Evolutionary conservation across 2,113 vertebrate species (phyloP), one percentile per base, ranked within the genome.

Genomic region (Neodon shergylaensis): DNA sequence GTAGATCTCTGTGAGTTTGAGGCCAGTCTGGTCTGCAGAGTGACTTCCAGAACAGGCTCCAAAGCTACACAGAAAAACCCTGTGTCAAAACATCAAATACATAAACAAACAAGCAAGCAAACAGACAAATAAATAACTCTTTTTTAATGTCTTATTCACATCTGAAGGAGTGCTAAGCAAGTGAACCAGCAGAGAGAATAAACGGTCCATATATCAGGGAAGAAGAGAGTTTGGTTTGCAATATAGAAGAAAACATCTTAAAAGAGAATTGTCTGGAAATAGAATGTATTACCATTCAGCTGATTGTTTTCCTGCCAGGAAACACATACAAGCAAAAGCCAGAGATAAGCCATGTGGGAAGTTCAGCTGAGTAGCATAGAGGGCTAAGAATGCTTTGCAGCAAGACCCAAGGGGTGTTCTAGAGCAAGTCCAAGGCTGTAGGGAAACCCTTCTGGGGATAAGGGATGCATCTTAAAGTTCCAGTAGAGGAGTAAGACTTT

Each of bases 141-240:
- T 42, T 84, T 84, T 72, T 87, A 79, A 83, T 84, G 33, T 8
- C 42, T 93, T 82, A 66, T 88, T 92, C 39, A 44, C 16, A 84
- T 79, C 33, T 58, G 61, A 95, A 94, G 74, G 39, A 91, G 90
- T 90, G 82, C 84, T 92, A 92, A 81, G 39, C 65, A 92, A 54
- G 9, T 88, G 52, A 93, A 89, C 31, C 73, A 17, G 47, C 36
- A 76, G 33, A 70, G 22, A 86, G 54, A 95, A 74, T 90, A 19
- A 66, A 52, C 58, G 47, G 14, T 63, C 39, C 13, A 9, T 88
- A 22, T 88, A 90, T 54, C 66, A 95, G 28, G 26, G n/a, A 54
- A 92, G 16, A 52, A 47, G 12, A 52, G 87, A n/a, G 78, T 61
- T 78, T 81, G 54, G 9, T 91, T 96, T 89, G 70, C 88, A 73